Base-by-base conservation (phyloP, 2,797 vertebrate species). In the Brachyalestes nurse region DNA sequence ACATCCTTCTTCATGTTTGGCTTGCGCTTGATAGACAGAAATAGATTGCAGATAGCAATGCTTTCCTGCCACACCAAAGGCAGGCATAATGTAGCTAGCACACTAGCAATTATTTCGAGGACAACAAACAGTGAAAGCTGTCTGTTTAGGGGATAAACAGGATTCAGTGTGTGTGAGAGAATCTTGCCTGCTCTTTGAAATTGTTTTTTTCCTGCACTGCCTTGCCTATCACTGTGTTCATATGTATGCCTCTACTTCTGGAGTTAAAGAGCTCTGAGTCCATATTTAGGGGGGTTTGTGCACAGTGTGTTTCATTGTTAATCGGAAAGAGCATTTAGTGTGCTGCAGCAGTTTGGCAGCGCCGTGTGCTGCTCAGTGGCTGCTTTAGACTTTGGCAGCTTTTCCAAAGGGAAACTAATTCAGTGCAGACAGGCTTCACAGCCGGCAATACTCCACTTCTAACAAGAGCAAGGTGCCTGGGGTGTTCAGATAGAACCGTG, bases 401-500 rank as follows among this genome's bases (percentile, higher is more conserved):
- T 84, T 81, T 84, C 82, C 75, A 84, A 81, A 84, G 82, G 78
- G 76, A 66, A 84, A 77, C 82, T 66, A 84, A 86, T 82, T 84
- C 80, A 83, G 75, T 45, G 47, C 82, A 83, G 67, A 51, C 82
- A 70, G 82, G 57, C 79, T 81, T 84, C 82, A 78, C 82, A 84
- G 82, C 74, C 80, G 84, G 77, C 74, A 70, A 65, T 71, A 79
- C 74, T 78, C 71, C 58, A 82, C 82, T 79, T 82, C 73, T 79
- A 82, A 82, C 82, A 82, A 79, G 74, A 74, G 55, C 79, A 69
- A 77, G 78, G 72, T 79, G 69, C 55, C 79, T 82, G 69, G 79
- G 78, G 72, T 69, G 75, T 57, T 75, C 79, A 72, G 75, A 83
- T 82, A 79, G 67, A 79, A 77, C 73, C 49, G 21, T 57, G 62